Evolutionary conservation across 2,888 invertebrate genomes (phyloP).

Genomic region (Ferrisia virgata): DNA sequence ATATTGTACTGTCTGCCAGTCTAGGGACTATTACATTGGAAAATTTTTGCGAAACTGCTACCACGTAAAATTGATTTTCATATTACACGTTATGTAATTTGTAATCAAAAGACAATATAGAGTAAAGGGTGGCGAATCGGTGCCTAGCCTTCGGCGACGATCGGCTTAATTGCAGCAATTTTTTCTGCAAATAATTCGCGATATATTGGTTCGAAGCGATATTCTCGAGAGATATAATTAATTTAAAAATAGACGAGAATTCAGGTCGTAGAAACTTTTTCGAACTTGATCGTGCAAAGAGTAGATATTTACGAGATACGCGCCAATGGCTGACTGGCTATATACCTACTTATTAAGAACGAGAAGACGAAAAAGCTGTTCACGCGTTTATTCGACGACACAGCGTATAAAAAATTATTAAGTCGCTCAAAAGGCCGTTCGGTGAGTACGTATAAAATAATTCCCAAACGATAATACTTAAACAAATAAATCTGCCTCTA

Average conservation of each 20-base stretch:
- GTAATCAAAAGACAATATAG: too few species aligned
- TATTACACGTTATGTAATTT: too few species aligned
- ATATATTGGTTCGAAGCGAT: background rate
- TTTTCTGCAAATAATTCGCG: background rate
- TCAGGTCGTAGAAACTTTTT: background rate
- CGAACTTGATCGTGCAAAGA: background rate
- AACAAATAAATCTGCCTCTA: constrained; percentile 5
- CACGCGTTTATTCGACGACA: background rate
- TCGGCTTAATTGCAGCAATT: background rate
- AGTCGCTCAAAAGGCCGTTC: background rate
- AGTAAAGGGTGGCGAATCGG: too few species aligned
- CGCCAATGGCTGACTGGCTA: background rate
- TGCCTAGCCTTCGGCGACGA: background rate
- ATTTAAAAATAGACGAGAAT: background rate
- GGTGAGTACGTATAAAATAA: background rate
- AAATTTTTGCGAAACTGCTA: too few species aligned
- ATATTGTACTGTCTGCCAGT: too few species aligned
- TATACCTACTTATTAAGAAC: too few species aligned
- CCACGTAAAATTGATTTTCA: too few species aligned
- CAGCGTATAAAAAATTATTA: constrained; percentile 1
- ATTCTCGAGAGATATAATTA: background rate
- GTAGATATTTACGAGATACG: background rate
- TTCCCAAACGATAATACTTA: constrained; percentile 11
- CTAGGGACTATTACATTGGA: too few species aligned
- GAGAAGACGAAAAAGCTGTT: background rate